Conservation (phyloP, 2,888 invertebrate species). For the Parnassius orleans region DNA sequence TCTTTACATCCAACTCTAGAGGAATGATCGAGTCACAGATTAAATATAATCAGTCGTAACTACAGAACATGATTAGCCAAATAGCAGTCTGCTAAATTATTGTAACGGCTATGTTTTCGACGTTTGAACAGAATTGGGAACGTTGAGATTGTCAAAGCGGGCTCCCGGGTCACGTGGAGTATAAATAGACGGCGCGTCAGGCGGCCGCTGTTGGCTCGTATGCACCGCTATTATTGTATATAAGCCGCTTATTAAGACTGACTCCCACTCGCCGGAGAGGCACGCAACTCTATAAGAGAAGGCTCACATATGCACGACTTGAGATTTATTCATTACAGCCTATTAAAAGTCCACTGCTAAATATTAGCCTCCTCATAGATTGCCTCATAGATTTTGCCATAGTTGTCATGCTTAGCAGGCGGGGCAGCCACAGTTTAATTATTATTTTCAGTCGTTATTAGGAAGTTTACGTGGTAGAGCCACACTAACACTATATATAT, state of each 20-base stretch:
- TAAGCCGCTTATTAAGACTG: slow-evolving; percentile 75
- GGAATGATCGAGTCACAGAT: not conserved
- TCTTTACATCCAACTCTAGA: too few relatives aligned
- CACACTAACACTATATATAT: too few relatives aligned
- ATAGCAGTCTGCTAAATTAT: not conserved
- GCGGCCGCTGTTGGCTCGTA: slow-evolving; percentile 29
- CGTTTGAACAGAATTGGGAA: slow-evolving; percentile 35
- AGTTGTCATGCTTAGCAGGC: too few relatives aligned
- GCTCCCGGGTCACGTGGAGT: slow-evolving; percentile 46
- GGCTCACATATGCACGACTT: slow-evolving; percentile 49
- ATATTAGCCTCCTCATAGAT: too few relatives aligned
- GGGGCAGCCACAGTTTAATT: too few relatives aligned
- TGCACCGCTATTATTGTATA: slow-evolving; percentile 57
- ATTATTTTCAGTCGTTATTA: too few relatives aligned
- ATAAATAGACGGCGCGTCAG: slow-evolving; percentile 56
- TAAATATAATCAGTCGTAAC: not conserved
- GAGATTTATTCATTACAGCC: slow-evolving; percentile 1
- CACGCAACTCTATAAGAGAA: slow-evolving; percentile 59
- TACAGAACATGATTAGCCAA: not conserved
- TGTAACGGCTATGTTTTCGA: slow-evolving; percentile 15
- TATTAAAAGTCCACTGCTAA: not conserved
- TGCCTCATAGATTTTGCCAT: too few relatives aligned
- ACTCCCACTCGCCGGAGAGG: slow-evolving; percentile 65
- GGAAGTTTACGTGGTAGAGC: too few relatives aligned
- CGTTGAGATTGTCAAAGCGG: slow-evolving; percentile 53